Base-by-base conservation (phyloP, 37 sponge, comb jelly and placozoan genomes). In the Aplysina aerophoba region DNA sequence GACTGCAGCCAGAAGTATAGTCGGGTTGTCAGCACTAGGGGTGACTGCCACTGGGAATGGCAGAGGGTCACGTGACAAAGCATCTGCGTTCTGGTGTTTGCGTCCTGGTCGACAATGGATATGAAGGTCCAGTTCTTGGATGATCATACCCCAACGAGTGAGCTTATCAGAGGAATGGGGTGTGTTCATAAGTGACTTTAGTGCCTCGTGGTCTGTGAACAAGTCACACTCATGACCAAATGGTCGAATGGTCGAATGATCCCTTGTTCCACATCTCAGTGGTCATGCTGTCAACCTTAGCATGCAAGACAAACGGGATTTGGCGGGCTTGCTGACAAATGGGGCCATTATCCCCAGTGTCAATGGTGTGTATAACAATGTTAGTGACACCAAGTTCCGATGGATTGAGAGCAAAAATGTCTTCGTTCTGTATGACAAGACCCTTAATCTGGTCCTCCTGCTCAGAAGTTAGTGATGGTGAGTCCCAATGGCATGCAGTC, bases 211-310 rank as follows among this genome's bases (percentile, higher is more conserved):
- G 31, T 84, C 85, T 1, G 85, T 84, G 60, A 73, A 84, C 16
- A 84, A 74, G 27, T 41, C 55, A 83, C 84, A 83, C 53, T 37
- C 27, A 25, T 83, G 84, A 3, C 84, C 21, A 41, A 83, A 14
- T 77, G 40, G 65, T 85, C 74, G 38, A 87, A 89, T 15, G 85
- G 93, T 15, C 31, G 20, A 14, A 92, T 82, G 0, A 92, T 71
- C 12, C 63, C 81, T 31, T 85, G 59, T 4, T 81, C 81, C n/a
- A 88, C 84, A 92, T 81, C 62, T 92, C 80, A 3, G 83, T 20
- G 20, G 85, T 74, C 22, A 80, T 30, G 39, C 78, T 62, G 6
- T 79, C 72, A 4, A 91, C 80, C 69, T 84, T 50, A 0, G 36
- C n/a, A 22, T 54, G 14, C 56, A 86, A 81, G 28, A 73, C 74